Evolutionary conservation across 2,797 vertebrate species (phyloP).

Genomic region (Tympanoctomys barrerae): DNA sequence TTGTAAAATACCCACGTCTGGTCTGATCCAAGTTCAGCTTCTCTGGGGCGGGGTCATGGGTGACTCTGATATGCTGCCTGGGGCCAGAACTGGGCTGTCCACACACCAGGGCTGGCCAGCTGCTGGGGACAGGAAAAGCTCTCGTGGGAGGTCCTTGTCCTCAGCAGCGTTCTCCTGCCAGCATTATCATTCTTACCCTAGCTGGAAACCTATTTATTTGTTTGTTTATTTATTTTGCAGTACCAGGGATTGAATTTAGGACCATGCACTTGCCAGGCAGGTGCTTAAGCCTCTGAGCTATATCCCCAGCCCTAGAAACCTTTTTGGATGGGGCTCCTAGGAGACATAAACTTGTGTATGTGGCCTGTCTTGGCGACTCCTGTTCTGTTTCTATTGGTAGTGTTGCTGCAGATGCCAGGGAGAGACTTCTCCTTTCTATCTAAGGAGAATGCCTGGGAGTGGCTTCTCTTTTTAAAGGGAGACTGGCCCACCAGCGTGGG

Average conservation of each 20-base stretch:
- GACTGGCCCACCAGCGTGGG: fast-evolving
- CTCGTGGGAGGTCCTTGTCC: background rate
- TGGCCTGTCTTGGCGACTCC: background rate
- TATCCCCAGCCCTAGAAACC: background rate
- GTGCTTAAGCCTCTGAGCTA: too few relatives aligned
- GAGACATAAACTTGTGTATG: background rate
- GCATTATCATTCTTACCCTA: background rate
- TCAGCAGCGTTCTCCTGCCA: background rate
- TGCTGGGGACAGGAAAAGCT: background rate
- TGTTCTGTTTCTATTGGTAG: background rate
- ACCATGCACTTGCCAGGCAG: too few relatives aligned
- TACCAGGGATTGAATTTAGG: too few relatives aligned
- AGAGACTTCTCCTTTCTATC: background rate
- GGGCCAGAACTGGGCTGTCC: background rate
- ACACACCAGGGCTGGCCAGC: too few relatives aligned
- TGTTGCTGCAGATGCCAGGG: background rate
- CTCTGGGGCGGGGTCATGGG: background rate
- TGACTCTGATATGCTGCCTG: background rate
- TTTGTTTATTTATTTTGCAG: too few relatives aligned
- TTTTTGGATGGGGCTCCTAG: background rate
- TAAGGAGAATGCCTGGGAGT: background rate
- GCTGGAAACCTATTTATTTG: too few relatives aligned
- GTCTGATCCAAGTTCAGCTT: background rate
- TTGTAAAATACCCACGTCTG: background rate
- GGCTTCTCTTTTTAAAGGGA: background rate